phyloP scores from a whole-genome alignment of 2,797 vertebrate species.

The Hapalemur alaotrensis region DNA sequence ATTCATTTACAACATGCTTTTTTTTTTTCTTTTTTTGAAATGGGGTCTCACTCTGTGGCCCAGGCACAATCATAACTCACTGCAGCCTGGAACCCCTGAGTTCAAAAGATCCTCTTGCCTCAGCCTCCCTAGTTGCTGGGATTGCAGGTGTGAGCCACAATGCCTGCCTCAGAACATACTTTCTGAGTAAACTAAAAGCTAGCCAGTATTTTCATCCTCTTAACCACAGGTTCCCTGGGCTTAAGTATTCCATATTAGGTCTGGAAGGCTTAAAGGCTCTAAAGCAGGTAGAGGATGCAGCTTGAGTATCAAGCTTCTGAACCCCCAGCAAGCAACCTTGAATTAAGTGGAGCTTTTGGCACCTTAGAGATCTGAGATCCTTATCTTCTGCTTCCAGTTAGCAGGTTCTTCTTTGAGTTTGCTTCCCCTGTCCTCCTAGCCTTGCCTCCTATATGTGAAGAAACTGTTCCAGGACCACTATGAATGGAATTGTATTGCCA shows the following conservation, averaged over 20 bases:
- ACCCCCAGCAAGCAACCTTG: background rate
- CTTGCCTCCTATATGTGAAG: background rate
- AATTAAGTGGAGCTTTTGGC: background rate
- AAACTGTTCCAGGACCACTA: background rate
- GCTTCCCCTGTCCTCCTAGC: background rate
- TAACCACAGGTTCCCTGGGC: background rate
- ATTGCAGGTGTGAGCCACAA: background rate
- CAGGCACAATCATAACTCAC: background rate
- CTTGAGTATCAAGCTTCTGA: background rate
- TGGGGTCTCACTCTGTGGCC: background rate
- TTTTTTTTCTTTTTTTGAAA: background rate
- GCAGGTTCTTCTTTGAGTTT: background rate
- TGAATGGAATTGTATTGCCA: background rate
- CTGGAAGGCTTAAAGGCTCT: background rate
- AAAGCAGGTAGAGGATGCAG: background rate
- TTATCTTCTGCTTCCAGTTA: background rate
- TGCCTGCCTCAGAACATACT: background rate
- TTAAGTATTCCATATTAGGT: background rate
- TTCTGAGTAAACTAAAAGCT: background rate
- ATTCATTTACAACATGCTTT: background rate
- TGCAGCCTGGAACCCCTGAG: background rate
- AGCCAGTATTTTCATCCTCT: background rate
- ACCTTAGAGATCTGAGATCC: background rate
- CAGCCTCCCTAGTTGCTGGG: background rate
- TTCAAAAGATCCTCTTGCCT: background rate